Percentiles rank a stretch among this genome's conserved stretches.
Evolutionary conservation across 1,140 invertebrate species (phyloP).

Genomic region (Musca vetustissima): DNA sequence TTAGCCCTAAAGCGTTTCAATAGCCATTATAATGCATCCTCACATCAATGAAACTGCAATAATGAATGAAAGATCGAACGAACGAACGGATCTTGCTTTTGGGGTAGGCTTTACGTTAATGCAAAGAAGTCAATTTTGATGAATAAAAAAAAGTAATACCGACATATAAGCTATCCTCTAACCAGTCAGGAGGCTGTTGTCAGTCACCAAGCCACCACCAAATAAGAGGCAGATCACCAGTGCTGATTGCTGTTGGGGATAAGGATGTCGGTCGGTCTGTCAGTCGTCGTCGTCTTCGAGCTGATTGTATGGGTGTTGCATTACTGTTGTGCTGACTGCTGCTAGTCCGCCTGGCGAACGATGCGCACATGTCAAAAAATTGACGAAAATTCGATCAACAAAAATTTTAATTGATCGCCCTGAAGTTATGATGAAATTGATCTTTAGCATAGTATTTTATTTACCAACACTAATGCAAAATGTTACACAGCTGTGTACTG

Average conservation of each 20-base stretch:
- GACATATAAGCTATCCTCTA: too few species aligned
- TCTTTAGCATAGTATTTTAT: constrained; percentile 29
- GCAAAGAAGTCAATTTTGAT: too few species aligned
- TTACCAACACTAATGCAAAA: background rate
- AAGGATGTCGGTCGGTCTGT: too few species aligned
- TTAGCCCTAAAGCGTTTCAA: constrained; percentile 9
- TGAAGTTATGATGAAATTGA: constrained; percentile 55
- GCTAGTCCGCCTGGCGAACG: background rate
- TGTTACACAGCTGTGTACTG: constrained; percentile 12
- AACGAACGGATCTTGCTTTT: background rate
- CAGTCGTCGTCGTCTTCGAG: background rate
- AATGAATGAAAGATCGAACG: background rate
- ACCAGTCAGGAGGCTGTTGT: too few species aligned
- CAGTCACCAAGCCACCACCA: too few species aligned
- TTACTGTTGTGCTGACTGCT: background rate
- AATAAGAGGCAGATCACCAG: too few species aligned
- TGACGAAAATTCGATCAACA: constrained; percentile 55
- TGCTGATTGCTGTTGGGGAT: too few species aligned
- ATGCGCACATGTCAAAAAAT: constrained; percentile 54
- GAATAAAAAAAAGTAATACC: too few species aligned
- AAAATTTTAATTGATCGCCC: constrained; percentile 56
- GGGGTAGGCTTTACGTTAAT: background rate
- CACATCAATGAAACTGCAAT: background rate
- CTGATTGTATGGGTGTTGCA: background rate
- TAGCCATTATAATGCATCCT: background rate